phyloP scores from a whole-genome alignment of 2,797 vertebrate species.

The Oreortyx pictus region DNA sequence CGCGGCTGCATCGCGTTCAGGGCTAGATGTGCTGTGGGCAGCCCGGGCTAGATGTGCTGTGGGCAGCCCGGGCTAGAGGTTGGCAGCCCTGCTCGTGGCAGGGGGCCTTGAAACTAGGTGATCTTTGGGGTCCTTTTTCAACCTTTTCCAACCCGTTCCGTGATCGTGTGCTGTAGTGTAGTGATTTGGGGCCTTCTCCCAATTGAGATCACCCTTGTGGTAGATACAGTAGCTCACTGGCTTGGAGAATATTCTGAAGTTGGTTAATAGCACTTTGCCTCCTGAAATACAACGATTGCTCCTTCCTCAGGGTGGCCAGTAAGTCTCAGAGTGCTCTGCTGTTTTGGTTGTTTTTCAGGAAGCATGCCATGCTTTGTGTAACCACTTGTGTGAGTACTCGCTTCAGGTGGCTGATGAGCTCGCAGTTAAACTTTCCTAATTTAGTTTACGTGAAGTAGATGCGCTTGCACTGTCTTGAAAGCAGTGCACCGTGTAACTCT shows the following conservation, averaged over 20 bases:
- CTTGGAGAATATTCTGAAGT: background rate
- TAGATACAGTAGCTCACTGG: background rate
- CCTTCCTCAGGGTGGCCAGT: background rate
- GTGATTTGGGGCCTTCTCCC: background rate
- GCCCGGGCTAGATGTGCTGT: too few species aligned
- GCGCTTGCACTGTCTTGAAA: background rate
- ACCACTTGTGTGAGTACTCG: background rate
- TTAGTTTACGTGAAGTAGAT: background rate
- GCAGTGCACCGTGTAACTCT: background rate
- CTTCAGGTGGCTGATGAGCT: background rate
- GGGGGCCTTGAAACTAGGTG: too few species aligned
- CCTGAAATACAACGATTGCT: background rate
- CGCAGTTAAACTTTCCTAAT: background rate
- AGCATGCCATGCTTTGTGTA: background rate
- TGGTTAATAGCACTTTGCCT: background rate
- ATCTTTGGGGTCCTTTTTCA: too few species aligned
- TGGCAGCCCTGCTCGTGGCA: too few species aligned
- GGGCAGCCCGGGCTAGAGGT: too few species aligned
- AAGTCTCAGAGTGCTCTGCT: background rate
- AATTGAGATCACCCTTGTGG: background rate
- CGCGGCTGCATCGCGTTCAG: too few species aligned
- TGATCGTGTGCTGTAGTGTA: background rate
- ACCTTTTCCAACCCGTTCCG: too few species aligned
- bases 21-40: too few species aligned
- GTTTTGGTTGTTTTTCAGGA: background rate